Evolutionary conservation across 35 echinoderm and acorn worm species (phyloP), one percentile per base, ranked within the genome.

Genomic region (Diadema setosum): DNA sequence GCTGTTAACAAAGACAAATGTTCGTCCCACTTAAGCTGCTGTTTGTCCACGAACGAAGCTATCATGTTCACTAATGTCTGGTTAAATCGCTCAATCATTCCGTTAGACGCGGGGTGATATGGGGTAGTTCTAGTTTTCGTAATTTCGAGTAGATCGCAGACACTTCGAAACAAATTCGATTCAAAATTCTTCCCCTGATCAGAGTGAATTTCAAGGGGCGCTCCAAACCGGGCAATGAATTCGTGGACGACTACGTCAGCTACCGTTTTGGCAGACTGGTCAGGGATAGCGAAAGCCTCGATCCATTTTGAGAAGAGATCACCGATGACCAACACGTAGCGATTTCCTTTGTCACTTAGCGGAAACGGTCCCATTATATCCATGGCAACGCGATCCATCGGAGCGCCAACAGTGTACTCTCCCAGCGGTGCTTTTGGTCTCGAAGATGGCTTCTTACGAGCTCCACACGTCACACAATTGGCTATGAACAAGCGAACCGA

Each of bases 61-160:
- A 94, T 94, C 87, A 90, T 90, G 16, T 78, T 60, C 0, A 94
- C 81, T 18, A 94, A 61, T 16, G 65, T 69, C 12, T 85, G 49
- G 59, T 94, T 90, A 33, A 85, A 94, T 12, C 82, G 15, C 45
- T 94, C 92, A 0, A 84, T 78, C 48, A 58, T 58, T 4, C 92
- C 87, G 17, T 94, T 89, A 5, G 76, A 40, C 15, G 64, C 58
- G 3, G 87, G 92, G 50, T 90, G 87, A 43, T 81, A 85, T 1
- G 81, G 80, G 8, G 85, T 65, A 16, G 81, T 83, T 3, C 56
- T 35, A 1, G 91, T 84, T 39, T 84, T 88, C 18, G 30, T 15
- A 25, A 83, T 76, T 24, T 76, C 80, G 45, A 93, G 32, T 2
- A 88, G 63, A 39, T 49, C 75, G 46, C 91, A 93, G 3, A 88